phyloP scores from a whole-genome alignment of 2,888 invertebrate species.

The Cataglyphis livida region DNA sequence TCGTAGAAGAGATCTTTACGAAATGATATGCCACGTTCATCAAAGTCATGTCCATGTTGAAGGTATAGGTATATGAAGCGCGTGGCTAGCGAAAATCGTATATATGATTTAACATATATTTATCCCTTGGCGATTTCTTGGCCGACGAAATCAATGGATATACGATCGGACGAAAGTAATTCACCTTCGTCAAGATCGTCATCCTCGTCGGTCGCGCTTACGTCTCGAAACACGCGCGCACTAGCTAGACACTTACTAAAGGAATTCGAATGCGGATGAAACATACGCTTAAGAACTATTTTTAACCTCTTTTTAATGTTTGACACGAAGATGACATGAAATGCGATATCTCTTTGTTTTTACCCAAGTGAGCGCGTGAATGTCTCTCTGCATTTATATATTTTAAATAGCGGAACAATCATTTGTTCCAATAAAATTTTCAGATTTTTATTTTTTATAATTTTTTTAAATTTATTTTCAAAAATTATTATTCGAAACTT shows the following conservation, averaged over 20 bases:
- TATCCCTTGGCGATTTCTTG: conserved; percentile 61
- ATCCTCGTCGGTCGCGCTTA: conserved; percentile 65
- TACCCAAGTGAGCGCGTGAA: not conserved
- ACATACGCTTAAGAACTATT: not conserved
- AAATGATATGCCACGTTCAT: not conserved
- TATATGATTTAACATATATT: conserved; percentile 66
- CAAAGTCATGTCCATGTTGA: not conserved
- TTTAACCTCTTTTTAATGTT: conserved; percentile 28
- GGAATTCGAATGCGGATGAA: conserved; percentile 2
- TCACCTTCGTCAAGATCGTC: conserved; percentile 44
- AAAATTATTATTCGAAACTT: not conserved
- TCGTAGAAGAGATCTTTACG: not conserved
- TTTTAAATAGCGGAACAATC: not conserved
- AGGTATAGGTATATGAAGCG: conserved; percentile 16
- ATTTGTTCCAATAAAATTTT: not conserved
- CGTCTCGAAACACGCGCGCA: conserved; percentile 66
- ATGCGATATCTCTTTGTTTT: not conserved
- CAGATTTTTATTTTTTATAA: not conserved
- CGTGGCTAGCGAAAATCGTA: conserved; percentile 65
- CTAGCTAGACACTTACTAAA: not conserved
- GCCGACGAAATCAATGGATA: conserved; percentile 53
- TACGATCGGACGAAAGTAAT: conserved; percentile 57
- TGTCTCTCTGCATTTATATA: not conserved
- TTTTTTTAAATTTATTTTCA: not conserved
- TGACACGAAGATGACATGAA: not conserved